Conservation (phyloP, 1,140 invertebrate genomes). For the Spodoptera litura region DNA sequence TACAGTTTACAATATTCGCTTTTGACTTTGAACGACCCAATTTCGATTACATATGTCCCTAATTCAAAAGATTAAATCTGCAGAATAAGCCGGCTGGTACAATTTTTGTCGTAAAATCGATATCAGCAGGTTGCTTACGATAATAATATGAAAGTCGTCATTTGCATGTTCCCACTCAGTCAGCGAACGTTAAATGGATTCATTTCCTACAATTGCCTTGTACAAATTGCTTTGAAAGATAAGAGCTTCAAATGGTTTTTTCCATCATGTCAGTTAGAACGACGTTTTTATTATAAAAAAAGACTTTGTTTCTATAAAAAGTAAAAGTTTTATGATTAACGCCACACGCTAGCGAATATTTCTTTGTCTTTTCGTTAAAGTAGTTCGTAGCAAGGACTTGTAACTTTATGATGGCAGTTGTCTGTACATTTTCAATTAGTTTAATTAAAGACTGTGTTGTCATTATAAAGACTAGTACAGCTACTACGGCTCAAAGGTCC, state of each 20-base stretch:
- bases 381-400: not conserved
- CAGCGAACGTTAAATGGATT: conserved; percentile 18
- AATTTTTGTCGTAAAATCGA: not conserved
- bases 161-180: conserved; percentile 21
- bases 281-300: not conserved
- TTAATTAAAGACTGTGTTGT: no score
- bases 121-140: not conserved
- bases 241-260: conserved; percentile 7
- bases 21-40: no score
- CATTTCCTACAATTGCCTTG: conserved; percentile 29
- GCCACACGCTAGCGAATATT: not conserved
- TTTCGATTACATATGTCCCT: no score
- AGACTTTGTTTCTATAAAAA: not conserved
- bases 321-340: conserved; percentile 18
- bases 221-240: conserved; percentile 27
- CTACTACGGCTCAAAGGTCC: no score
- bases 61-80: no score
- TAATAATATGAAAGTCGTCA: conserved; percentile 5
- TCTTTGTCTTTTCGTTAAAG: not conserved
- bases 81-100: not conserved
- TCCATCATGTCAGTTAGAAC: not conserved
- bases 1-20: no score
- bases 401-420: not conserved
- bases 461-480: no score
- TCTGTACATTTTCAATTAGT: no score